These are phyloP conservation scores for Cinclus mexicanus DNA, from an alignment of 2,113 vertebrate genomes.

Conservation along the genomic window DNA sequence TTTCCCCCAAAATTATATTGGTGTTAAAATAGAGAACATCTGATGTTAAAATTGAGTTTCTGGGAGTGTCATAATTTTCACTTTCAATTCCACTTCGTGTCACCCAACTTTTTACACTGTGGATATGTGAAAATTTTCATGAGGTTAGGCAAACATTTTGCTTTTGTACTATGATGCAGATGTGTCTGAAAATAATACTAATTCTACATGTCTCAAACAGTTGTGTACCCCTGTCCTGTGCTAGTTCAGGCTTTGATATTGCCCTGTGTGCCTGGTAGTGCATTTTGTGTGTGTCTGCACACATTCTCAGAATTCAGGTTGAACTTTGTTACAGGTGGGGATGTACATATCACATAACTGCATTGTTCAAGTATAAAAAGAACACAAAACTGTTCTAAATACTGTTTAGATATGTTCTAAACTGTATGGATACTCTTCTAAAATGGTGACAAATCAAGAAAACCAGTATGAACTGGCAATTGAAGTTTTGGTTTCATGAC, in stretches of 20 bases:
- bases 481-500: neutral
- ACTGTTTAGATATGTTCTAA: no score
- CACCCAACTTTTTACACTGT: neutral
- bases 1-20: neutral
- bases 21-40: neutral
- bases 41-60: neutral
- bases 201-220: neutral
- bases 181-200: neutral
- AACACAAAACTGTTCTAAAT: neutral
- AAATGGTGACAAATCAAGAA: neutral
- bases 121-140: neutral
- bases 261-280: neutral
- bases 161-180: neutral
- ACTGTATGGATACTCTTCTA: neutral
- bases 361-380: neutral
- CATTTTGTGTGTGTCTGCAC: neutral
- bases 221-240: neutral
- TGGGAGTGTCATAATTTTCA: neutral
- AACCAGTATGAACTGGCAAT: neutral
- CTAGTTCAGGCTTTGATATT: neutral
- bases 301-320: accelerated
- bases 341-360: neutral
- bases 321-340: neutral
- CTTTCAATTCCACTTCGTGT: neutral
- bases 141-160: neutral